phyloP scores from a whole-genome alignment of 1,140 invertebrate species.

The Tetranychus urticae region DNA sequence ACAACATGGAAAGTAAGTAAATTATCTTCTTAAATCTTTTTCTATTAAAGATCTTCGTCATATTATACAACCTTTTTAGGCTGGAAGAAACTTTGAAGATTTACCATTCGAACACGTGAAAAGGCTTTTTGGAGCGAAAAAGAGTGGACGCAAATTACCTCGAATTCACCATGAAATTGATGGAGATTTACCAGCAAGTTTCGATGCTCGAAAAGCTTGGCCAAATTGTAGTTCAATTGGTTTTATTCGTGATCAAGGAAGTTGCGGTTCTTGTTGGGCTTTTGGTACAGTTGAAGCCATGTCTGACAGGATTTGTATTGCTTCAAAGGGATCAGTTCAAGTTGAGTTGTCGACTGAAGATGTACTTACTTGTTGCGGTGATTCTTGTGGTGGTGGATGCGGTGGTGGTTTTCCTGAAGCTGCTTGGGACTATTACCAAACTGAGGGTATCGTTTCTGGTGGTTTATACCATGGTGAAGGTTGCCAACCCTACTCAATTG shows the following conservation, averaged over 20 bases:
- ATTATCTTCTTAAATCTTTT: too few species aligned
- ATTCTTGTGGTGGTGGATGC: slow-evolving; percentile 16
- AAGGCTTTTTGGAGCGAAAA: slow-evolving; percentile 26
- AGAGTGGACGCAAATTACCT: slow-evolving; percentile 19
- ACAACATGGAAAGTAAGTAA: slow-evolving; percentile 32
- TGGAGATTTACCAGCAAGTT: slow-evolving; percentile 38
- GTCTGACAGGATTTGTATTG: slow-evolving; percentile 42
- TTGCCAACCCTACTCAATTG: slow-evolving; percentile 60
- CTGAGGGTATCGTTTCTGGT: slow-evolving; percentile 43
- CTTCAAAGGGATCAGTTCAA: slow-evolving; percentile 16
- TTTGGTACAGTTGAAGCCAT: slow-evolving; percentile 8
- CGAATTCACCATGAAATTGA: slow-evolving; percentile 20
- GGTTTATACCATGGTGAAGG: slow-evolving; percentile 41
- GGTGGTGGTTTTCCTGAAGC: slow-evolving; percentile 23
- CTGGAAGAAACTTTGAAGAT: not conserved
- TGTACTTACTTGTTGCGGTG: slow-evolving; percentile 48
- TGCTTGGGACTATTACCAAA: slow-evolving; percentile 23
- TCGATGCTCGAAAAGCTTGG: slow-evolving; percentile 57
- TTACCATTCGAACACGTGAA: slow-evolving; percentile 29
- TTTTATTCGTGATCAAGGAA: slow-evolving; percentile 49
- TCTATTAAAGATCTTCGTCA: too few species aligned
- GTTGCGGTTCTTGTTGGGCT: slow-evolving; percentile 23
- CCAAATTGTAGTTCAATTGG: slow-evolving; percentile 53
- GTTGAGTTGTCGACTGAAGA: slow-evolving; percentile 19
- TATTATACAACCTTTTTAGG: not conserved